phyloP scores from a whole-genome alignment of 2,888 invertebrate genomes.

The Agriopis aurantiaria region DNA sequence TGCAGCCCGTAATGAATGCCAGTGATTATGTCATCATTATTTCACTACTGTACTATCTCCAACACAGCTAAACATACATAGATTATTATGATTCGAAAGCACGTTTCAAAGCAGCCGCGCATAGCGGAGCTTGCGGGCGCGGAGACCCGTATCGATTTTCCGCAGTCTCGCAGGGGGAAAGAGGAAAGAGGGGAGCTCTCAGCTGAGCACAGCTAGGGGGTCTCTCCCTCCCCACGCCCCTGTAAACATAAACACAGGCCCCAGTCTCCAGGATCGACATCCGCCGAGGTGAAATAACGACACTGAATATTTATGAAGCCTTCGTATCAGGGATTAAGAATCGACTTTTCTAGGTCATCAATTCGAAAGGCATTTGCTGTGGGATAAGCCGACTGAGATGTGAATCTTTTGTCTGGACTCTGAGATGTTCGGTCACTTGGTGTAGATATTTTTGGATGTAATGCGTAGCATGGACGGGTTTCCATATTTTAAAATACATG shows the following conservation, averaged over 20 bases:
- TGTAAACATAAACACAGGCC: constrained; percentile 84
- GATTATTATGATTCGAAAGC: constrained; percentile 58
- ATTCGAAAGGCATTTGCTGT: constrained; percentile 49
- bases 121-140: constrained; percentile 64
- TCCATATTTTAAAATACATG: background rate
- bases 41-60: constrained; percentile 23
- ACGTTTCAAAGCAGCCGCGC: constrained; percentile 63
- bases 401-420: constrained; percentile 30
- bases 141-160: constrained; percentile 81
- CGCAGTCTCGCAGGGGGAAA: constrained; percentile 60
- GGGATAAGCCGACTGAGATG: constrained; percentile 32
- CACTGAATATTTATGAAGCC: constrained; percentile 83
- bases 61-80: constrained; percentile 40
- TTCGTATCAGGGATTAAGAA: constrained; percentile 80
- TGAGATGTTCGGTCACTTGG: background rate
- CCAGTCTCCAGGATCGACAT: constrained; percentile 73
- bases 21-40: constrained; percentile 30
- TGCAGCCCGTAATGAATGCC: constrained; percentile 6
- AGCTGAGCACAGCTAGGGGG: constrained; percentile 69
- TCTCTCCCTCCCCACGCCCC: constrained; percentile 56
- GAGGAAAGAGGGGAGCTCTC: constrained; percentile 62
- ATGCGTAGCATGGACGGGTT: background rate
- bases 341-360: constrained; percentile 81
- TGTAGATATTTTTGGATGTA: background rate
- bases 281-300: constrained; percentile 83